Base-by-base conservation (phyloP, 1,140 invertebrate genomes). In the Orchesella cincta region DNA sequence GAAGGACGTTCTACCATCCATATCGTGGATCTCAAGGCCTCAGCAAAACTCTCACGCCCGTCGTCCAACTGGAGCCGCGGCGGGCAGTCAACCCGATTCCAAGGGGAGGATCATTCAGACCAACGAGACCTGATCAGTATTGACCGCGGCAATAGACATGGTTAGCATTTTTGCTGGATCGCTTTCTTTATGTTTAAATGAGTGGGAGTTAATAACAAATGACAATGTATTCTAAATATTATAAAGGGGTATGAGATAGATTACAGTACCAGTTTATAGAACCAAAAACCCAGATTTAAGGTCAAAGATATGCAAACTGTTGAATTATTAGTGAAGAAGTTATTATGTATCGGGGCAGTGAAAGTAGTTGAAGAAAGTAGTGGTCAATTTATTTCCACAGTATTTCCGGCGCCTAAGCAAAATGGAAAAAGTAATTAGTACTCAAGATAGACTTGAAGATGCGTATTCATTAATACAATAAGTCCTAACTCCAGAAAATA, bases 391-490 rank as follows among this genome's bases (percentile, higher is more conserved):
- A 29, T 57, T 8, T 73, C 73, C 20, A 57, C 1, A 5, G 26
- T 73, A 31, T 74, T 74, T 52, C 20, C 46, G 8, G 36, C 67
- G 23, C 52, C 78, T 3, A 80, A 80, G 36, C 39, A 70, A 51
- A 51, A 71, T 74, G 79, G 74, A 1, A 34, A 36, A n/a, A n/a
- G n/a, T n/a, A n/a, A n/a, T n/a, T n/a, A n/a, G n/a, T n/a, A n/a
- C n/a, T n/a, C n/a, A 28, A 26, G 12, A 71, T 39, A 1, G 75
- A 80, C 31, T 46, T 78, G 20, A 75, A 78, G 52, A 76, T 67
- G 79, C 76, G 28, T 80, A 80, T 29, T 72, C 52, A 29, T 28
- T 76, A 3, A 75, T 80, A n/a, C 67, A 57, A 31, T 80, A 14
- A 1, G n/a, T 1, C 8, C 20, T 0, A 0, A 64, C 0, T 23